A percentile compares a stretch with the other conserved stretches of the same genome.
These are phyloP conservation scores for Istiophorus platypterus DNA, from an alignment of 2,113 vertebrate species.

Conservation along the genomic window DNA sequence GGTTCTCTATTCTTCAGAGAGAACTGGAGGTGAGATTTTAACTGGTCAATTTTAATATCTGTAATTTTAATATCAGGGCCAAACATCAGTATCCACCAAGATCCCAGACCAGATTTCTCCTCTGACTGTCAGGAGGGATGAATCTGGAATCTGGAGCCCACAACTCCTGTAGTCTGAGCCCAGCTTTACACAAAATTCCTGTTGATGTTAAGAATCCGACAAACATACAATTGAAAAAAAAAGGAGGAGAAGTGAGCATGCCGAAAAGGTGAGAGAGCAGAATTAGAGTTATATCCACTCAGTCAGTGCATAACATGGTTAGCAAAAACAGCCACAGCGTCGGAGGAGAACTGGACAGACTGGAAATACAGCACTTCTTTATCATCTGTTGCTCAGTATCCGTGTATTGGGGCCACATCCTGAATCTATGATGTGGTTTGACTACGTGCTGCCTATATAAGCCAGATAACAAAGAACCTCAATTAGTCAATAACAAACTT, in stretches of 20 bases:
- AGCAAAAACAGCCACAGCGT: slow-evolving; percentile 55
- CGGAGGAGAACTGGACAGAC: slow-evolving; percentile 74
- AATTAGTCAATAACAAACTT: not conserved
- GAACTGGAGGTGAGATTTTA: too few relatives aligned
- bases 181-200: not conserved
- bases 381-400: slow-evolving; percentile 15
- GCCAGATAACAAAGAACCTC: not conserved
- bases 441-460: not conserved
- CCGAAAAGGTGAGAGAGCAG: slow-evolving; percentile 47
- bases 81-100: too few relatives aligned
- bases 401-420: not conserved
- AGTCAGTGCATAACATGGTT: slow-evolving; percentile 57
- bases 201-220: slow-evolving; percentile 10
- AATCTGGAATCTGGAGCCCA: too few relatives aligned
- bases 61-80: too few relatives aligned
- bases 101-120: too few relatives aligned
- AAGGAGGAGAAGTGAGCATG: slow-evolving; percentile 54
- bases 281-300: slow-evolving; percentile 55
- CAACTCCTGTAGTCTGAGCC: too few relatives aligned
- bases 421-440: slow-evolving; percentile 1
- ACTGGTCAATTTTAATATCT: too few relatives aligned
- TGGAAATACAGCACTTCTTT: slow-evolving; percentile 45
- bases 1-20: too few relatives aligned
- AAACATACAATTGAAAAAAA: slow-evolving; percentile 28
- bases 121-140: too few relatives aligned